Evolutionary conservation across 2,113 vertebrate species (phyloP), one percentile per base, ranked within the genome.

Genomic region (Ploceus nigricollis): DNA sequence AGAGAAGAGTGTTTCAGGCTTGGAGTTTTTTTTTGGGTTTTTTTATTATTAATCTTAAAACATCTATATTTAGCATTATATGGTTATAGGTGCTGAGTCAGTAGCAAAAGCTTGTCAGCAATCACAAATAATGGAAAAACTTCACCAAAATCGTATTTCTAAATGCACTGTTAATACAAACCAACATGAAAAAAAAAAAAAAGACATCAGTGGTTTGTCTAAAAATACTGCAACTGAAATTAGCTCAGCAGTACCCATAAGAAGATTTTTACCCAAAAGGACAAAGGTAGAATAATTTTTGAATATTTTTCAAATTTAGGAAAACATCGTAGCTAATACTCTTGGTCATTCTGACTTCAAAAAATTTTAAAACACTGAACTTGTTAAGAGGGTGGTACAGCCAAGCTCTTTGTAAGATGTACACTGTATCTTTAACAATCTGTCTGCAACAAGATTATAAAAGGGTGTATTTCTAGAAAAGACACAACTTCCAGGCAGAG

Each of bases 401-500:
- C 6, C 56, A 68, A 71, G 56, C 70, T 69, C 57, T 76, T 40
- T 69, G 4, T 76, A 80, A 96, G 72, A 94, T 37, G 64, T 15
- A 73, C 64, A 60, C 84, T 91, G 87, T 66, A 93, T 45, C 95
- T 94, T 96, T 94, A 97, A 89, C 51, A 93, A 89, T 53, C 93
- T 91, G 68, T 56, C 81, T 82, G 92, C 53, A 80, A 70, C 20
- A 47, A 66, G 68, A 93, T 85, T 91, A 65, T 87, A 82, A 95
- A 71, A 88, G 31, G 50, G 76, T 93, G 93, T 73, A 89, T 92
- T 97, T 94, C 95, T 88, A 64, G 83, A 66, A 89, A 81, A 87
- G 66, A 61, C 39, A 82, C 47, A 95, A 89, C 88, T 95, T 97
- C 85, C 79, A 95, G 66, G 87, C 71, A 96, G 91, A 96, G 79